Conservation (phyloP, 2,888 invertebrate genomes). For the Spodoptera exigua region DNA sequence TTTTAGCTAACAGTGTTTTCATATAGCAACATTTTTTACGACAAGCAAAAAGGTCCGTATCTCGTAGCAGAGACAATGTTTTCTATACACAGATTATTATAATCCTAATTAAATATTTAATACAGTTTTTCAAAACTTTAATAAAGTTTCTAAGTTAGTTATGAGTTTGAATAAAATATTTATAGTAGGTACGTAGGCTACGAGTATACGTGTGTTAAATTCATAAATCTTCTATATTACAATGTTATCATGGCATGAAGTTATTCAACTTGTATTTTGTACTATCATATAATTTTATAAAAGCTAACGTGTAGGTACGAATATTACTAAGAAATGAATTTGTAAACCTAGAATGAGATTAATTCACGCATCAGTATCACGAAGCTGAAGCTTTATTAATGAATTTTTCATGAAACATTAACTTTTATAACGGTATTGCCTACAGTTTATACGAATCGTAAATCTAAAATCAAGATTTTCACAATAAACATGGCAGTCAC, state of each 20-base stretch:
- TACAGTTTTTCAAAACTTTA: conserved; percentile 7
- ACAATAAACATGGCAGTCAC: conserved; percentile 39
- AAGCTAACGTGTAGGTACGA: neutral
- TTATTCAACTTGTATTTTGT: conserved; percentile 23
- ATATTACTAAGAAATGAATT: conserved; percentile 22
- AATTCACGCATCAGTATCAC: conserved; percentile 27
- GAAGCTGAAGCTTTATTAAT: conserved; percentile 23
- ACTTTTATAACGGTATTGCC: conserved; percentile 21
- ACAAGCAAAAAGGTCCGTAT: no score
- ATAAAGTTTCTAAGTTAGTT: conserved; percentile 12
- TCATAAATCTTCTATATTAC: conserved; percentile 24
- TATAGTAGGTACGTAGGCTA: neutral
- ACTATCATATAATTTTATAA: neutral
- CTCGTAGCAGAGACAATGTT: no score
- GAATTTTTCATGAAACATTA: conserved; percentile 25
- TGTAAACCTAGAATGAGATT: conserved; percentile 4
- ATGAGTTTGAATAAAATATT: conserved; percentile 11
- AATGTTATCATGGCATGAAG: conserved; percentile 27
- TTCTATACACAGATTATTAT: no score
- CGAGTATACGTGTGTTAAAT: conserved; percentile 15
- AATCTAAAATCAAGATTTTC: conserved; percentile 31
- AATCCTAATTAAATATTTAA: neutral
- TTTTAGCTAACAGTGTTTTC: no score
- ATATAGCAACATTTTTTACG: no score
- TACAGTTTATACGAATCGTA: conserved; percentile 30